Base-by-base conservation (phyloP, 2,797 vertebrate species). In the Nyctibius grandis region DNA sequence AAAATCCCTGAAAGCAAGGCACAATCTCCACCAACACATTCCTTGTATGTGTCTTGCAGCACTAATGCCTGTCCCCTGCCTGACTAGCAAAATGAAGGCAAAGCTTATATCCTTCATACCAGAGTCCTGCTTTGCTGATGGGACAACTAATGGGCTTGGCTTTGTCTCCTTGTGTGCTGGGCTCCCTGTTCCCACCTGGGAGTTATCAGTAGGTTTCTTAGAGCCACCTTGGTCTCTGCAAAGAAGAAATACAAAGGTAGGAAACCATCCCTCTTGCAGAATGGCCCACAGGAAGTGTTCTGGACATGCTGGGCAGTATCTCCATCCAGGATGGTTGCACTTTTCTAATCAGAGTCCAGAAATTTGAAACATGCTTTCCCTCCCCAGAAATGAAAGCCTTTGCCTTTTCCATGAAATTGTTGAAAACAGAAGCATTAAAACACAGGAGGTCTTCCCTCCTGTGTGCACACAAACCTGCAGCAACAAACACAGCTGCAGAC, bases 171-270 rank as follows among this genome's bases (percentile, higher is more conserved):
- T 93, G 19, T n/a, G 77, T 54, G 84, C 50, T 9, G 96, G 92
- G 36, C 47, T 97, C 77, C 77, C 85, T 40, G 73, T 40, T 85
- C 79, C 74, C 57, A 65, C 59, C 9, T 87, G 40, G 28, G 82
- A 92, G 53, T 29, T 80, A 17, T 76, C 92, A 4, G 70, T 3
- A 48, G 54, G 68, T 76, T 97, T 97, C 75, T 78, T 82, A 76
- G 91, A 61, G 63, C 9, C 91, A 57, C 76, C 60, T 75, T 97
- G 95, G 72, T 67, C 34, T 93, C 97, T 97, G 90, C 44, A 95
- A 88, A 80, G 72, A 47, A 83, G 64, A 95, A 69, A 89, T 44
- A 83, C 65, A 91, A 80, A 92, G 60, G 59, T 85, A 93, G 70
- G 47, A 54, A 88, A 83, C 48, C 26, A 50, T 40, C 3, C 15